Evolutionary conservation across 1,140 invertebrate genomes (phyloP), one percentile per base, ranked within the genome.

Genomic region (Brachionus paranguensis): DNA sequence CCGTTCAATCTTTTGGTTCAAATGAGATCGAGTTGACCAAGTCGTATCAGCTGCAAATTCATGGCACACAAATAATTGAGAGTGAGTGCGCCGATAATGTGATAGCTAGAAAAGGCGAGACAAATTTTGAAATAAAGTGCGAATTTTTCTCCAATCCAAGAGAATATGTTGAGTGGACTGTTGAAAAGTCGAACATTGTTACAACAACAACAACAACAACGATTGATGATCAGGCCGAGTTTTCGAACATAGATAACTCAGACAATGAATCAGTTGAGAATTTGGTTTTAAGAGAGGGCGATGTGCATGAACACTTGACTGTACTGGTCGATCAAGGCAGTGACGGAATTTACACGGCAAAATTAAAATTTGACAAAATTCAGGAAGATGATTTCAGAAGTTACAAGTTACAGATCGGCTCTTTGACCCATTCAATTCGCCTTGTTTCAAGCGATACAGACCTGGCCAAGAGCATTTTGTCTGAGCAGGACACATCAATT

Each of bases 81-180:
- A 20, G 53, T 11, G 24, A 8, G 5, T 81, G 78, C 33, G n/a
- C 24, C 5, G 53, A 64, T 17, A 43, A 29, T 45, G n/a, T 64
- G 7, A 24, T 81, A 3, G 53, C 78, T 17, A 68, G 17, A 45
- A 33, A 37, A 20, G 53, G 53, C 11, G 78, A 81, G 6, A 45
- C 65, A 68, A 55, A 81, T 68, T 60, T 64, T 68, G 29, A 81
- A 47, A 64, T 81, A 20, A 47, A 6, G 3, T 81, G 78, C 20
- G 5, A 20, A 47, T 81, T 81, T 68, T 81, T 81, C 64, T 81
- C 64, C 3, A 81, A 81, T 68, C 78, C 78, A 17, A 79, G 37
- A 72, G 37, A 41, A 41, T 20, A 43, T 17, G 17, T 72, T 43
- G 68, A 72, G 33, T 72, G 29, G 68, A 17, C 17, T 11, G 43